Conservation (phyloP, 2,113 vertebrate genomes). For the Rhegmatorhina hoffmannsi region DNA sequence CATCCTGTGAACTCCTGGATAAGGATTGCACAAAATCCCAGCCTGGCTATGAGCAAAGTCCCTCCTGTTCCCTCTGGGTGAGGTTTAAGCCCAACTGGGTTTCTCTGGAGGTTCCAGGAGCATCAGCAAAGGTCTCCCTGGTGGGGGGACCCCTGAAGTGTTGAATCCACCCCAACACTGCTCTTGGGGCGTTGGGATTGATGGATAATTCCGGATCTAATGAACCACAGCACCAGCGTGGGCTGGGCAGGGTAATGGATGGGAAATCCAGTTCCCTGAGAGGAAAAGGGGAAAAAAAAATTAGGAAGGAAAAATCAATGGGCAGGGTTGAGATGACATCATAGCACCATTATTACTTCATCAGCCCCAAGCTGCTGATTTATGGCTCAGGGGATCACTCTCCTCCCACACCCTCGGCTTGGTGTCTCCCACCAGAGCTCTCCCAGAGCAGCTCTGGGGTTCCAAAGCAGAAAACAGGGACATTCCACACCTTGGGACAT, state of each 20-base stretch:
- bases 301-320: neutral
- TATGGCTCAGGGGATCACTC: neutral
- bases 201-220: neutral
- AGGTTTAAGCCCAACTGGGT: neutral
- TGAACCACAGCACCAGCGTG: fast-evolving
- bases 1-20: neutral
- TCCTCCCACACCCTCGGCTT: neutral
- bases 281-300: neutral
- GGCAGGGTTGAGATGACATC: slow-evolving; percentile 34
- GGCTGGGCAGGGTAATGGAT: slow-evolving; percentile 3
- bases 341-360: slow-evolving; percentile 31
- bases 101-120: neutral
- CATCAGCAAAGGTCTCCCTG: neutral
- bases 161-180: neutral
- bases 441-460: neutral
- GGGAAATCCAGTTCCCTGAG: neutral
- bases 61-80: neutral
- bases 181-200: neutral
- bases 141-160: neutral
- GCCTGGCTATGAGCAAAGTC: neutral
- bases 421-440: neutral
- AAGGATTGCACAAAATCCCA: neutral
- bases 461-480: neutral
- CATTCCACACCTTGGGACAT: neutral
- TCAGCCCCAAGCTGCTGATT: neutral